phyloP scores from a whole-genome alignment of 2,113 vertebrate genomes.

The Perognathus longimembris region DNA sequence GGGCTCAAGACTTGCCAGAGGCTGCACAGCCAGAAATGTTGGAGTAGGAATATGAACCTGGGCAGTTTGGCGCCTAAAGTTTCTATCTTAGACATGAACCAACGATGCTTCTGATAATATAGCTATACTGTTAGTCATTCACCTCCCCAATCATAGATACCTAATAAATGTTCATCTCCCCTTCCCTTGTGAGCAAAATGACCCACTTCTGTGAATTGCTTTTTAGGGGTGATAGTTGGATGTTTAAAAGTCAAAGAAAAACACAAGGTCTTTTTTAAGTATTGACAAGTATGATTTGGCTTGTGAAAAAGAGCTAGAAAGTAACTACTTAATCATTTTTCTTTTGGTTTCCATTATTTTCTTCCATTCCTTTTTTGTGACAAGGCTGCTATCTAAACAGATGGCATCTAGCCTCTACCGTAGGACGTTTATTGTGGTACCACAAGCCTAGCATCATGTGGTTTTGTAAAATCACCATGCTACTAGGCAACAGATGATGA shows the following conservation, averaged over 20 bases:
- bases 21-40: background rate
- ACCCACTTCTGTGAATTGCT: background rate
- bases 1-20: background rate
- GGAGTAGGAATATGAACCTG: background rate
- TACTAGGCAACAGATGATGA: constrained; percentile 38
- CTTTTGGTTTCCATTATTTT: background rate
- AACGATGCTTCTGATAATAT: background rate
- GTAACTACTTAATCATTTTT: background rate
- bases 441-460: background rate
- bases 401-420: background rate
- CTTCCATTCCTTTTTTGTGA: background rate
- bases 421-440: background rate
- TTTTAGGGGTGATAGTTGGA: background rate
- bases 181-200: background rate
- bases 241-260: constrained; percentile 29
- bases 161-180: background rate
- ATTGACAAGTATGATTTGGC: background rate
- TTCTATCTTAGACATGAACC: background rate
- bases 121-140: background rate
- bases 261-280: background rate
- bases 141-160: background rate
- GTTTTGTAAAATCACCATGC: background rate
- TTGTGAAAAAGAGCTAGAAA: background rate
- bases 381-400: background rate
- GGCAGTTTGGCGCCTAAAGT: background rate